These are phyloP conservation scores for Zaprionus inermis DNA, from an alignment of 1,140 invertebrate species.

Conservation along the genomic window DNA sequence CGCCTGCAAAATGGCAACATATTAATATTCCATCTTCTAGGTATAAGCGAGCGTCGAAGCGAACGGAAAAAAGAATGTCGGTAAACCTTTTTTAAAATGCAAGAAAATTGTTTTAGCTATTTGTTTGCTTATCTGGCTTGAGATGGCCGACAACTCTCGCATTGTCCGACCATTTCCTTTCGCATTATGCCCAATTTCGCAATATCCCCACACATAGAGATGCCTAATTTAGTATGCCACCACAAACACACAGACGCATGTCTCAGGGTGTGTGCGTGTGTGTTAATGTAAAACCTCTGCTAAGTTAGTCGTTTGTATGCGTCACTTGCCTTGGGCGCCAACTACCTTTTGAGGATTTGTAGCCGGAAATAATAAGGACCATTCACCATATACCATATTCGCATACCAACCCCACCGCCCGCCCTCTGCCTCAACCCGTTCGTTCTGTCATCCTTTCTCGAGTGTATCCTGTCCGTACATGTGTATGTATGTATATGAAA, in stretches of 20 bases:
- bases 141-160: constrained; percentile 26
- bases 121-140: constrained; percentile 21
- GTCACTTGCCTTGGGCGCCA: constrained; percentile 38
- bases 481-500: constrained; percentile 29
- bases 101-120: constrained; percentile 41
- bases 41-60: constrained; percentile 12
- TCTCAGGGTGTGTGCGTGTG: constrained; percentile 1
- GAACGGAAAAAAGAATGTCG: neutral
- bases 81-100: constrained; percentile 35
- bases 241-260: constrained; percentile 1
- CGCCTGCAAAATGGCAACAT: constrained; percentile 35
- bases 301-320: constrained; percentile 45
- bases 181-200: constrained; percentile 37
- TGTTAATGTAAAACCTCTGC: constrained; percentile 36
- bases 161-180: constrained; percentile 34
- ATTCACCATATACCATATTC: constrained; percentile 27
- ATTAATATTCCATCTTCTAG: constrained; percentile 34
- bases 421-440: too few species aligned
- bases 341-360: constrained; percentile 43
- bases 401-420: neutral
- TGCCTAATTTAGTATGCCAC: constrained; percentile 39
- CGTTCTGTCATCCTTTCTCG: neutral
- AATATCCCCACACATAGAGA: constrained; percentile 30
- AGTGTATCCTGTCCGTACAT: constrained; percentile 8
- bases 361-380: constrained; percentile 42